phyloP scores from a whole-genome alignment of 1,140 invertebrate species.

The Archegozetes longisetosus region DNA sequence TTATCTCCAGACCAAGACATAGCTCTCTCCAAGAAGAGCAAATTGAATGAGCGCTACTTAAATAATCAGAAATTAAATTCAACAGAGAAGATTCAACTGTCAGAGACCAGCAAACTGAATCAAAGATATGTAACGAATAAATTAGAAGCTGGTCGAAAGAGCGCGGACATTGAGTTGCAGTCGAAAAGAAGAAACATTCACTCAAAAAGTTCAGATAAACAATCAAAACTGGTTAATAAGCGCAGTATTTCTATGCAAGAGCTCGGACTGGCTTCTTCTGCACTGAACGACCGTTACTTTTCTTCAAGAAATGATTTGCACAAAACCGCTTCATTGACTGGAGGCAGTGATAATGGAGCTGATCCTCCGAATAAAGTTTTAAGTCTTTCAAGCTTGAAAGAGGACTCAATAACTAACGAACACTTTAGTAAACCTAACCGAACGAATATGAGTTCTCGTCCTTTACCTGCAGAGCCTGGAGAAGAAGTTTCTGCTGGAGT shows the following conservation, averaged over 20 bases:
- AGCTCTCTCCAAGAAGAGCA: conserved; percentile 57
- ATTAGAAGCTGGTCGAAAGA: not conserved
- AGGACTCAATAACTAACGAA: not conserved
- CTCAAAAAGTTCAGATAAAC: conserved; percentile 5
- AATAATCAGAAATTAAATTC: conserved; percentile 42
- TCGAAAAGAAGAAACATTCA: conserved; percentile 4
- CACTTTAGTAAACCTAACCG: not conserved
- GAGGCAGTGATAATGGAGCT: conserved; percentile 11
- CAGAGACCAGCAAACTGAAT: conserved; percentile 65
- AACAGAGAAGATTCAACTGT: conserved; percentile 33
- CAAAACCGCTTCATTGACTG: conserved; percentile 16
- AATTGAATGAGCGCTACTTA: conserved; percentile 72
- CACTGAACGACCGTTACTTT: conserved; percentile 26
- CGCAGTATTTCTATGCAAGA: conserved; percentile 20
- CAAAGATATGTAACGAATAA: conserved; percentile 44
- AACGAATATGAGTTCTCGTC: conserved; percentile 9
- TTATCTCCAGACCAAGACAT: not conserved
- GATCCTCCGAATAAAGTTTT: conserved; percentile 1
- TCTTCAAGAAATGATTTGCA: conserved; percentile 18
- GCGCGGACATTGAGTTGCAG: not conserved
- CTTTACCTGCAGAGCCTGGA: conserved; percentile 6
- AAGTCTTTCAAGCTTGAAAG: not conserved
- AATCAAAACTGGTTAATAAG: conserved; percentile 9
- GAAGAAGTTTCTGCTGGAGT: not conserved
- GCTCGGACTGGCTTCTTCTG: conserved; percentile 22